Evolutionary conservation across 2,888 invertebrate species (phyloP).

Genomic region (Polymixis lichenea): DNA sequence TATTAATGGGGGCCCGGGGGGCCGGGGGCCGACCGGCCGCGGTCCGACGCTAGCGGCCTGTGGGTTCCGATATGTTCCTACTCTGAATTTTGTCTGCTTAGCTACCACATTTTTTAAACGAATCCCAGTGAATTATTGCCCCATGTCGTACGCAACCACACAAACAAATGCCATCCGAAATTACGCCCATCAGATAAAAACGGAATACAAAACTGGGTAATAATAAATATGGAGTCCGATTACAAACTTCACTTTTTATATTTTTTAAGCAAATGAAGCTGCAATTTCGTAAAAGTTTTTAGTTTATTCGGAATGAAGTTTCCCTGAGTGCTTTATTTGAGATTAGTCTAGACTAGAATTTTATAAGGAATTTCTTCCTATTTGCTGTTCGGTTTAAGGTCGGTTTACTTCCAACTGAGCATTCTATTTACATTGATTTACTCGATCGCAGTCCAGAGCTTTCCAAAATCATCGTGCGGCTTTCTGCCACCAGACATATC

Average conservation of each 20-base stretch:
- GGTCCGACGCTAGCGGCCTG: background rate
- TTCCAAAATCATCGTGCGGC: background rate
- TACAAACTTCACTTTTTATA: conserved; percentile 12
- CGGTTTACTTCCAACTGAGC: background rate
- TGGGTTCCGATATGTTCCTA: conserved; percentile 29
- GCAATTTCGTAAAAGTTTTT: background rate
- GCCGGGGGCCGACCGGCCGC: background rate
- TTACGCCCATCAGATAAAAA: conserved; percentile 33
- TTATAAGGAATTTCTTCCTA: background rate
- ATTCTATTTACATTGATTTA: background rate
- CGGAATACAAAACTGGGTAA: conserved; percentile 20
- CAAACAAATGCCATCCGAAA: conserved; percentile 40
- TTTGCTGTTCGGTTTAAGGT: background rate
- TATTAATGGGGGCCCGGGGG: conserved; percentile 47
- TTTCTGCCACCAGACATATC: background rate
- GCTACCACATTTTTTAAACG: conserved; percentile 33
- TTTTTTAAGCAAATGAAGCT: conserved; percentile 10
- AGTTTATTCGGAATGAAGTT: background rate
- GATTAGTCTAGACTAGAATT: background rate
- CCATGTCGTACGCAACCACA: conserved; percentile 14
- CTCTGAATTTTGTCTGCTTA: conserved; percentile 30
- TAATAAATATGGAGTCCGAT: conserved; percentile 29
- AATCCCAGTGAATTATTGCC: conserved; percentile 25
- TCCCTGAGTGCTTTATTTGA: background rate
- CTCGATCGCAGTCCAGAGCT: too few species aligned